A percentile compares a stretch with the other conserved stretches of the same genome.
Conservation (phyloP, 2,888 invertebrate species). For the Sicus ferrugineus region DNA sequence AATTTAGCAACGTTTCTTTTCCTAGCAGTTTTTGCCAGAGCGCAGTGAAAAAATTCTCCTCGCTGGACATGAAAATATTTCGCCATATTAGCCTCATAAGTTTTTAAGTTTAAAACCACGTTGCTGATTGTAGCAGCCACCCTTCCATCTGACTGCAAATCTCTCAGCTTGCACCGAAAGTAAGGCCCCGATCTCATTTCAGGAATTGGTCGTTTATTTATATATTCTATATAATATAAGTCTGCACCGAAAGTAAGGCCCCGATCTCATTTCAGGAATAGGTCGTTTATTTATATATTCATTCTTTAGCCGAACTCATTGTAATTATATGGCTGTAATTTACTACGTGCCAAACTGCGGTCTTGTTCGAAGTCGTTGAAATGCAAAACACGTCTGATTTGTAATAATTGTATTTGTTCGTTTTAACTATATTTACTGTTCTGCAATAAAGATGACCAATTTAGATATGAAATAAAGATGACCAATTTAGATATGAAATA, state of each 20-base stretch:
- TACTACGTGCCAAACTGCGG: slow-evolving; percentile 19
- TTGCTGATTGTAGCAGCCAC: too few species aligned
- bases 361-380: slow-evolving; percentile 41
- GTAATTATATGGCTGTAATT: slow-evolving; percentile 50
- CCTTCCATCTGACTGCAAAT: too few species aligned
- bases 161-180: too few species aligned
- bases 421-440: slow-evolving; percentile 1
- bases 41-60: too few species aligned
- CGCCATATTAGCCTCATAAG: too few species aligned
- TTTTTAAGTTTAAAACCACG: too few species aligned
- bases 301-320: slow-evolving; percentile 49
- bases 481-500: not conserved
- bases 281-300: slow-evolving; percentile 31
- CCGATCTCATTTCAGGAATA: slow-evolving; percentile 20
- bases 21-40: too few species aligned
- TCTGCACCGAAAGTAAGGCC: too few species aligned
- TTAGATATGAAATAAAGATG: slow-evolving; percentile 55
- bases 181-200: slow-evolving; percentile 18
- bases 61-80: too few species aligned
- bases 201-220: slow-evolving; percentile 27
- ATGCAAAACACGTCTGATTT: slow-evolving; percentile 51
- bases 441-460: slow-evolving; percentile 54
- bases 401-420: slow-evolving; percentile 54
- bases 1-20: too few species aligned
- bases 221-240: too few species aligned